Evolutionary conservation across 2,113 vertebrate species (phyloP).

Genomic region (Ophthalmolycus amberensis): DNA sequence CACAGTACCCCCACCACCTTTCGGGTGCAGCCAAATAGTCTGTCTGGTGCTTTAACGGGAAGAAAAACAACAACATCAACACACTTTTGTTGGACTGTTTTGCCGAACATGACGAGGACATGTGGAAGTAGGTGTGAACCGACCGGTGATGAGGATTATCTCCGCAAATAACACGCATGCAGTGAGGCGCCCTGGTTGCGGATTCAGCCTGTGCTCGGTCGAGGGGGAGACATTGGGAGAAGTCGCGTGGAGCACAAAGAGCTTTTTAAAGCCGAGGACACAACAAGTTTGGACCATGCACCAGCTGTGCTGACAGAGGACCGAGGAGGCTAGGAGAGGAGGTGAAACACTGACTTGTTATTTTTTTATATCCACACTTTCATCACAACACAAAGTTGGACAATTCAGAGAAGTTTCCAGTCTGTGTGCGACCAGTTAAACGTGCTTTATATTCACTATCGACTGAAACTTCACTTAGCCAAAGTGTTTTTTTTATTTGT

Average conservation of each 20-base stretch:
- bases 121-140: slow-evolving; percentile 28
- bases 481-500: background rate
- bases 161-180: slow-evolving; percentile 37
- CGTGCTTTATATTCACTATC: background rate
- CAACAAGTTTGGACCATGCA: slow-evolving; percentile 59
- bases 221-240: slow-evolving; percentile 36
- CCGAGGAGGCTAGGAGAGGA: background rate
- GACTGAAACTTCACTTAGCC: background rate
- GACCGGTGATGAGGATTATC: slow-evolving; percentile 25
- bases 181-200: slow-evolving; percentile 45
- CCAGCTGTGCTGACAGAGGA: slow-evolving; percentile 45
- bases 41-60: slow-evolving; percentile 18
- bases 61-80: background rate
- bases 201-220: slow-evolving; percentile 36
- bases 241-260: slow-evolving; percentile 65
- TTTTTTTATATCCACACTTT: slow-evolving; percentile 18
- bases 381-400: slow-evolving; percentile 59
- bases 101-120: background rate
- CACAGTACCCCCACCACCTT: slow-evolving; percentile 47
- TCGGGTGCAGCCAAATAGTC: slow-evolving; percentile 30
- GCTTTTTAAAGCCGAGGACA: slow-evolving; percentile 32
- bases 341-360: background rate
- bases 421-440: background rate
- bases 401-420: slow-evolving; percentile 58
- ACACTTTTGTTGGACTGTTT: slow-evolving; percentile 27